phyloP scores from a whole-genome alignment of 2,113 vertebrate genomes.

The Chloroceryle aenea region DNA sequence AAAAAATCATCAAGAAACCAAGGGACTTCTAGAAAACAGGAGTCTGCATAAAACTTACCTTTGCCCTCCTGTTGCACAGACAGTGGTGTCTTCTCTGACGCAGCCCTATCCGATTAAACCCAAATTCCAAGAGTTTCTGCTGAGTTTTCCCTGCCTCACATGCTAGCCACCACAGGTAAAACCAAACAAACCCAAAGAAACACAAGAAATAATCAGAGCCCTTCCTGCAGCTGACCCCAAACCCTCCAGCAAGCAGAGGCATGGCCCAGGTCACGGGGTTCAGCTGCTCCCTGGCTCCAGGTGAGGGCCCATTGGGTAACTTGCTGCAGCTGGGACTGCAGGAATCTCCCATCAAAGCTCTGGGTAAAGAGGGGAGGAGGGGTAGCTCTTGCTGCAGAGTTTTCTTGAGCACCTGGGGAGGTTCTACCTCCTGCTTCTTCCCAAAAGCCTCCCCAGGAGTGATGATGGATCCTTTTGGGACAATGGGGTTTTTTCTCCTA shows the following conservation, averaged over 20 bases:
- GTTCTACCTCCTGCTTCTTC: neutral
- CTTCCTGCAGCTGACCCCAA: neutral
- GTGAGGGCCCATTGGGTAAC: rapidly evolving
- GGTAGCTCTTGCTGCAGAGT: neutral
- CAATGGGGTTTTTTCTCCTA: neutral
- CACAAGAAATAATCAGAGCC: rapidly evolving
- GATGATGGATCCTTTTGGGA: neutral
- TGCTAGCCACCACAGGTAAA: rapidly evolving
- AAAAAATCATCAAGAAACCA: neutral
- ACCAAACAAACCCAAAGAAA: rapidly evolving
- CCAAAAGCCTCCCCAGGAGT: neutral
- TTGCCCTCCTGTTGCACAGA: neutral
- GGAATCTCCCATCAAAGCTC: neutral
- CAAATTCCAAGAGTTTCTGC: neutral
- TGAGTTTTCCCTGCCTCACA: rapidly evolving
- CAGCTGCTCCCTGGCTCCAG: neutral
- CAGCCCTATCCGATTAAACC: neutral
- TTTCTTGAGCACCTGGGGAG: neutral
- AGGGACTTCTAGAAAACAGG: neutral
- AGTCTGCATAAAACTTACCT: neutral
- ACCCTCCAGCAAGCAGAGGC: neutral
- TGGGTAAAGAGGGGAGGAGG: neutral
- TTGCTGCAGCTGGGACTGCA: neutral
- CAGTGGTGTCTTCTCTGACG: rapidly evolving
- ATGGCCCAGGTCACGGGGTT: rapidly evolving